Base-by-base conservation (phyloP, 2,113 vertebrate species). In the Gymnogyps californianus region DNA sequence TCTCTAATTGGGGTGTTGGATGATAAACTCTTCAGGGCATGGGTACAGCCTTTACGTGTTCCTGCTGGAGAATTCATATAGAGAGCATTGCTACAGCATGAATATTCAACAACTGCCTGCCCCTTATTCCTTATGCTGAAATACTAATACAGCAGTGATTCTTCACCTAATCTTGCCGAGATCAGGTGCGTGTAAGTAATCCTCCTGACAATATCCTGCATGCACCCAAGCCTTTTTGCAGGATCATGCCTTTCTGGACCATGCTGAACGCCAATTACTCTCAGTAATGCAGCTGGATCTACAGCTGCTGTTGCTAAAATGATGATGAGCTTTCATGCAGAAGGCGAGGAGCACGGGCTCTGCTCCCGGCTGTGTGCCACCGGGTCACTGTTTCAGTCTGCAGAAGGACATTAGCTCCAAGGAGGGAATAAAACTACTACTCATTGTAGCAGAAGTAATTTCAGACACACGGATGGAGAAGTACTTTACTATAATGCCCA, bases 61-160 rank as follows among this genome's bases (percentile, higher is more conserved):
- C 51, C 81, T 92, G 77, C 57, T 91, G 58, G 66, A 96, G 62
- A 89, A 89, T 93, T 96, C 69, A 44, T 78, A 78, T 28, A 61
- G 72, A 79, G 58, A 87, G 57, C 80, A 44, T 44, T 87, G 69
- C 89, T 64, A 6, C 3, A 1, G 54, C 49, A 79, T 91, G 58
- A 95, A 89, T 96, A 96, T 96, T 96, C 83, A 94, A 24, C 58
- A 76, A 7, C 87, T 76, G 46, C 62, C 57, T 89, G 87, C 42
- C 91, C 66, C 62, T 85, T 93, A 44, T 75, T 97, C 83, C 57
- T 92, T 47, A 11, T 34, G 57, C 81, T 91, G 87, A 79, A 92
- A 92, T 96, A 96, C 76, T 94, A 91, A 84, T 67, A 44, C 29
- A 51, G 86, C 89, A 51, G 74, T 51, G 89, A 66, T 96, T 96